phyloP scores from a whole-genome alignment of 2,113 vertebrate genomes.

The Hippocampus mohnikei region DNA sequence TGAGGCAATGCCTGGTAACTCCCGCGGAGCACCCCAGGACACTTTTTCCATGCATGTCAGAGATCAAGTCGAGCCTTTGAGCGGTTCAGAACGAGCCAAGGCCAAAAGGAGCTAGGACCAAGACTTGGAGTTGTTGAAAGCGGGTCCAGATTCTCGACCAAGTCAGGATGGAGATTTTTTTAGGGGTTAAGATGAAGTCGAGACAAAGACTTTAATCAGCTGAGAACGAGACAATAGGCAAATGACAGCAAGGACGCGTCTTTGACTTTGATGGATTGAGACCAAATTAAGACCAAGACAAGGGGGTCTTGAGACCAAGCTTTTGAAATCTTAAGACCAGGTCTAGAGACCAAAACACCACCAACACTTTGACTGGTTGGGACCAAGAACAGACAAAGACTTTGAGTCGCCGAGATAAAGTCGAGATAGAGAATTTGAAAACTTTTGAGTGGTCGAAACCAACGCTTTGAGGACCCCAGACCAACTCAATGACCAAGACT shows the following conservation, averaged over 20 bases:
- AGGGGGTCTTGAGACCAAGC: neutral
- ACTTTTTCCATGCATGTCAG: slow-evolving; percentile 3
- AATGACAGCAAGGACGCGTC: too few species aligned
- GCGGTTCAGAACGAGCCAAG: neutral
- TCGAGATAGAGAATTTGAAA: too few species aligned
- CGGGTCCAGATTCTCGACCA: neutral
- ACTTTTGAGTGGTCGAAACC: too few species aligned
- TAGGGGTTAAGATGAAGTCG: too few species aligned
- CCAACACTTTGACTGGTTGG: neutral
- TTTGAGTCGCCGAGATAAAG: too few species aligned
- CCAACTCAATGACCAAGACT: neutral
- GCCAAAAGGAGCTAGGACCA: neutral
- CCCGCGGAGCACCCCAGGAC: slow-evolving; percentile 5
- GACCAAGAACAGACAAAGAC: too few species aligned
- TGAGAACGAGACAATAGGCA: too few species aligned
- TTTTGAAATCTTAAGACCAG: neutral
- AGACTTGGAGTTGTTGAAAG: neutral
- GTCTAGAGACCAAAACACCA: neutral
- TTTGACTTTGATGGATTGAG: too few species aligned
- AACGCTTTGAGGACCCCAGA: too few species aligned
- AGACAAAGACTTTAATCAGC: too few species aligned
- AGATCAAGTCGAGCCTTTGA: neutral
- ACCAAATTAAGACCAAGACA: too few species aligned
- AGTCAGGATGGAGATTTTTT: too few species aligned
- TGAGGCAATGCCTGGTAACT: slow-evolving; percentile 60